phyloP scores from a whole-genome alignment of 2,888 invertebrate species.

The Drosophila siamana region DNA sequence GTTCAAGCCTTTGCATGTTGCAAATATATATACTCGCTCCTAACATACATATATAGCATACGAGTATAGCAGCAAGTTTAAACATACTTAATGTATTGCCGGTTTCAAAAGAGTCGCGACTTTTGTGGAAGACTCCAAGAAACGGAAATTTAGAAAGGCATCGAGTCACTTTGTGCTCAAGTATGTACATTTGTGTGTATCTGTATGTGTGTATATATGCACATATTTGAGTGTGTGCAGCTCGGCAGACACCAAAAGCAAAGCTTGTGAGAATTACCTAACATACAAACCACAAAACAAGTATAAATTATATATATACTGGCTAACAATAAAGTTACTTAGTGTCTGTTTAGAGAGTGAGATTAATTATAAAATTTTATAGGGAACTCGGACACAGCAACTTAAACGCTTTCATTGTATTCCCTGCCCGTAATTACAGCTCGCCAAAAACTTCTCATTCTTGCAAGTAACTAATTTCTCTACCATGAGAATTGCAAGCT shows the following conservation, averaged over 20 bases:
- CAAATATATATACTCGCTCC: slow-evolving; percentile 21
- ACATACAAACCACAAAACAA: slow-evolving; percentile 15
- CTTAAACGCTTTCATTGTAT: background rate
- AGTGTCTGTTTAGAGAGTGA: background rate
- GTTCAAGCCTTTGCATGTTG: slow-evolving; percentile 46
- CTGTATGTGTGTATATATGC: background rate
- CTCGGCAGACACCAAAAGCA: slow-evolving; percentile 23
- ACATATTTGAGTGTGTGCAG: background rate
- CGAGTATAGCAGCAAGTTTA: background rate
- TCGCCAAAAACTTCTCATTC: background rate
- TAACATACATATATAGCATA: background rate
- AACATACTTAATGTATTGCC: slow-evolving; percentile 34
- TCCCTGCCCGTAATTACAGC: slow-evolving; percentile 2
- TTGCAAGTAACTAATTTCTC: background rate
- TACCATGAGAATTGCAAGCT: background rate
- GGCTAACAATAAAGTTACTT: background rate
- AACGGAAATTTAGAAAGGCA: slow-evolving; percentile 63
- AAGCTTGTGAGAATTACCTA: slow-evolving; percentile 36
- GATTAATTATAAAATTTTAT: slow-evolving; percentile 1
- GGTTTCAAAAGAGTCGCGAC: slow-evolving; percentile 51
- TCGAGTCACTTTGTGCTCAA: slow-evolving; percentile 13
- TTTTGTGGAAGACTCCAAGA: slow-evolving; percentile 53
- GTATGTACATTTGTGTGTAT: background rate
- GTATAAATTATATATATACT: slow-evolving; percentile 11
- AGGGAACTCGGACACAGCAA: background rate